Conservation (phyloP, 2,888 invertebrate species). For the Rhagonycha lutea region DNA sequence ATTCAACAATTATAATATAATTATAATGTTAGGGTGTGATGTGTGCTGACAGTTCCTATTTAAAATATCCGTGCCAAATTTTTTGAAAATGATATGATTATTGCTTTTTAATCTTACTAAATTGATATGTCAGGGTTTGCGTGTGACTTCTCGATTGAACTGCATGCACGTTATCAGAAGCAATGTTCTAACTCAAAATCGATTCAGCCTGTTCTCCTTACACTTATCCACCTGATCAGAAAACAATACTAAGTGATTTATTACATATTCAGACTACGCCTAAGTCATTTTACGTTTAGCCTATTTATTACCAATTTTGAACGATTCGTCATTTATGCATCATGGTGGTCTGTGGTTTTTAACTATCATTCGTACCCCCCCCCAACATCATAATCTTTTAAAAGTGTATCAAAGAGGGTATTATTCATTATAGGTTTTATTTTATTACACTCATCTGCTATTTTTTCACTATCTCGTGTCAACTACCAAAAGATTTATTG, state of each 20-base stretch:
- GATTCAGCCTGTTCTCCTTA: constrained; percentile 27
- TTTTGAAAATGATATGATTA: constrained; percentile 34
- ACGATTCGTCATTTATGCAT: background rate
- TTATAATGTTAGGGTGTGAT: background rate
- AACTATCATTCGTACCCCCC: background rate
- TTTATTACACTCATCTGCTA: background rate
- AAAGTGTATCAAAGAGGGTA: background rate
- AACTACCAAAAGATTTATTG: background rate
- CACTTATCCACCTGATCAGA: constrained; percentile 31
- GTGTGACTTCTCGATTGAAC: constrained; percentile 34
- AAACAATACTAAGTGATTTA: constrained; percentile 30
- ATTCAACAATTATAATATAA: background rate
- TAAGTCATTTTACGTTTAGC: constrained; percentile 4
- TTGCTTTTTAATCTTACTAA: constrained; percentile 37
- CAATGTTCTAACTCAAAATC: constrained; percentile 30
- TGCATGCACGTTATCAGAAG: constrained; percentile 35
- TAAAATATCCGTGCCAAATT: background rate
- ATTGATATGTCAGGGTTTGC: constrained; percentile 41
- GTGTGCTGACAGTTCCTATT: background rate
- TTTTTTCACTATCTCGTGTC: background rate
- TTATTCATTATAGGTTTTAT: background rate
- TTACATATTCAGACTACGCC: constrained; percentile 20
- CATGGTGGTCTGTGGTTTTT: background rate
- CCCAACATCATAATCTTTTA: background rate
- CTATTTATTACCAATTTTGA: background rate